Conservation (phyloP, 2,888 invertebrate genomes). For the Hirtodrosophila trivittata region DNA sequence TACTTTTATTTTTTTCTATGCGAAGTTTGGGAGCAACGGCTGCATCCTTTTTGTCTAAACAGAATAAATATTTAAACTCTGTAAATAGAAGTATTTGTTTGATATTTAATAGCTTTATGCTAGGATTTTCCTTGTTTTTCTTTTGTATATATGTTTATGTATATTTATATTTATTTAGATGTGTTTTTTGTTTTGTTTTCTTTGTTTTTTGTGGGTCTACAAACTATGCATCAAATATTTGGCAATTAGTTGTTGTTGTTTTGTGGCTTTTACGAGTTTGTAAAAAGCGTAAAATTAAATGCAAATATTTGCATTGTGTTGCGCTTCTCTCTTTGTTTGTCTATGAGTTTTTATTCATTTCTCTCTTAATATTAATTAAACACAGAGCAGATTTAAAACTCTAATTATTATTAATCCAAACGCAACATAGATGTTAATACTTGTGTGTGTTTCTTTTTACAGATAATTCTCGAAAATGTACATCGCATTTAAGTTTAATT, state of each 20-base stretch:
- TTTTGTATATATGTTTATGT: slow-evolving; percentile 28
- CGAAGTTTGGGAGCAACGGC: slow-evolving; percentile 13
- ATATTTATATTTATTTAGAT: slow-evolving; percentile 28
- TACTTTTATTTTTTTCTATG: slow-evolving; percentile 20
- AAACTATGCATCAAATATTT: slow-evolving; percentile 70
- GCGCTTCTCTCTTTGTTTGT: slow-evolving; percentile 28
- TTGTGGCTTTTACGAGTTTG: slow-evolving; percentile 33
- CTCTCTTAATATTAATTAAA: slow-evolving; percentile 49
- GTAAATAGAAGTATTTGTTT: slow-evolving; percentile 64
- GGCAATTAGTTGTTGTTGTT: slow-evolving; percentile 64
- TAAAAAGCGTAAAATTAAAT: slow-evolving; percentile 65
- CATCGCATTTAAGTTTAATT: slow-evolving; percentile 71
- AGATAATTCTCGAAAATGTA: slow-evolving; percentile 49
- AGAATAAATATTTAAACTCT: slow-evolving; percentile 65
- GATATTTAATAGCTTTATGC: slow-evolving; percentile 50
- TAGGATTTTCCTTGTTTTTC: slow-evolving; percentile 32
- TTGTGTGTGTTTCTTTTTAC: not conserved
- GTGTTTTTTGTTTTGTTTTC: too few species aligned
- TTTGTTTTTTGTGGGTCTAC: slow-evolving; percentile 30
- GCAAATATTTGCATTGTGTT: slow-evolving; percentile 57
- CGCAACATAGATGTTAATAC: not conserved
- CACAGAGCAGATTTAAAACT: slow-evolving; percentile 41
- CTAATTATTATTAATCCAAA: slow-evolving; percentile 19
- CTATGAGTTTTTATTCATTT: slow-evolving; percentile 14
- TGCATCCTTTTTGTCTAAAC: slow-evolving; percentile 47